Evolutionary conservation across 2,113 vertebrate species (phyloP).

Genomic region (Lagopus leucura): DNA sequence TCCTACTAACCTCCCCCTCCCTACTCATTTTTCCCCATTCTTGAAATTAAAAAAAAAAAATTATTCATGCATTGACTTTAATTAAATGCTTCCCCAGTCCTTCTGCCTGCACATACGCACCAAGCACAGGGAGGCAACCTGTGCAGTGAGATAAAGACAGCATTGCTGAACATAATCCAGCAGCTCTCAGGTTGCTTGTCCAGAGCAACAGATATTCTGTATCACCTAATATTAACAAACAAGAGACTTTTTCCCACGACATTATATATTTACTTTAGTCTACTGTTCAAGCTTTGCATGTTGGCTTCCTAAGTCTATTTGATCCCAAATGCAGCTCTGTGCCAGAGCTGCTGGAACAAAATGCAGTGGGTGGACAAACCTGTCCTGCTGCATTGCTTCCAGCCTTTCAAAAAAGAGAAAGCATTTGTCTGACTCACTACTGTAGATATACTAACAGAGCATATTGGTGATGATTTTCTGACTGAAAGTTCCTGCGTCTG

Average conservation of each 20-base stretch:
- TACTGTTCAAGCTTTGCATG: constrained; percentile 44
- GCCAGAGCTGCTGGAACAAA: constrained; percentile 70
- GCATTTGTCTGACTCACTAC: constrained; percentile 54
- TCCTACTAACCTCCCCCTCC: neutral
- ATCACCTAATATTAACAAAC: constrained; percentile 57
- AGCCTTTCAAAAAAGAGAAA: constrained; percentile 57
- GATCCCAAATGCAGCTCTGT: constrained; percentile 50
- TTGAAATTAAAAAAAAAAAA: neutral
- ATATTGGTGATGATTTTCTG: constrained; percentile 24
- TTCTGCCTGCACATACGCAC: neutral
- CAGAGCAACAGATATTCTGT: constrained; percentile 26
- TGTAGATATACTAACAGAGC: constrained; percentile 35
- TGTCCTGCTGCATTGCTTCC: constrained; percentile 78
- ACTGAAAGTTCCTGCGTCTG: constrained; percentile 44
- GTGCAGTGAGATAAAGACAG: neutral
- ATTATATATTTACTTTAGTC: constrained; percentile 67
- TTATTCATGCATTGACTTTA: neutral
- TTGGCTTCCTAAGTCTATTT: constrained; percentile 56
- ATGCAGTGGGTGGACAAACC: constrained; percentile 78
- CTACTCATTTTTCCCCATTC: neutral
- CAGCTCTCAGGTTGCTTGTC: neutral
- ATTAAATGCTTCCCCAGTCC: neutral
- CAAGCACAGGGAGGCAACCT: neutral
- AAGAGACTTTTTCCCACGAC: constrained; percentile 47
- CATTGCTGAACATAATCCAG: neutral